A percentile compares a stretch with the other conserved stretches of the same genome.
Evolutionary conservation across 2,888 invertebrate genomes (phyloP).

Genomic region (Drosophila rubida): DNA sequence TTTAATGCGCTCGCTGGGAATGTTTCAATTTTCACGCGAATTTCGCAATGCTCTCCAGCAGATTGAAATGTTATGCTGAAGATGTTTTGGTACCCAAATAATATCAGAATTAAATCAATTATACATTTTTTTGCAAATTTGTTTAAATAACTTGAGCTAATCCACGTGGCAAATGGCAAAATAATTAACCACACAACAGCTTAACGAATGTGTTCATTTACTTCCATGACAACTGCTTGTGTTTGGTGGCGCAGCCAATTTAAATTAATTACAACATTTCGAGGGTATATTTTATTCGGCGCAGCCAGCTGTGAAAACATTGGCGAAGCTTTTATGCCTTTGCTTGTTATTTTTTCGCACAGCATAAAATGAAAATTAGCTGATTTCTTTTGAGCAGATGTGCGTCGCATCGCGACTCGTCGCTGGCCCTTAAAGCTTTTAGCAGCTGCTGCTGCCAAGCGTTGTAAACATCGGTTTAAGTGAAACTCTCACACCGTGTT

Average conservation of each 20-base stretch:
- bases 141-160: too few species aligned
- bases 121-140: too few species aligned
- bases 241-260: neutral
- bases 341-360: slow-evolving; percentile 22
- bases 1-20: neutral
- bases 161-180: too few species aligned
- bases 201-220: neutral
- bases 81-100: neutral
- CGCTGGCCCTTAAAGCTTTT: slow-evolving; percentile 56
- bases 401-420: slow-evolving; percentile 10
- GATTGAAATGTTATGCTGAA: neutral
- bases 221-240: neutral
- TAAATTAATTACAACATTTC: neutral
- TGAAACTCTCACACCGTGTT: slow-evolving; percentile 51
- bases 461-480: slow-evolving; percentile 57
- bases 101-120: too few species aligned
- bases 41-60: neutral
- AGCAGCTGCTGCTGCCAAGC: slow-evolving; percentile 59
- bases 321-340: slow-evolving; percentile 4
- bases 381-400: slow-evolving; percentile 61
- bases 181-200: neutral
- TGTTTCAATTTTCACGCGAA: neutral
- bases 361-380: slow-evolving; percentile 76
- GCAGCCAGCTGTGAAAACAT: neutral
- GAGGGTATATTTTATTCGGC: slow-evolving; percentile 5